Evolutionary conservation across 1,140 invertebrate genomes (phyloP), one percentile per base, ranked within the genome.

Genomic region (Hestina assimilis): DNA sequence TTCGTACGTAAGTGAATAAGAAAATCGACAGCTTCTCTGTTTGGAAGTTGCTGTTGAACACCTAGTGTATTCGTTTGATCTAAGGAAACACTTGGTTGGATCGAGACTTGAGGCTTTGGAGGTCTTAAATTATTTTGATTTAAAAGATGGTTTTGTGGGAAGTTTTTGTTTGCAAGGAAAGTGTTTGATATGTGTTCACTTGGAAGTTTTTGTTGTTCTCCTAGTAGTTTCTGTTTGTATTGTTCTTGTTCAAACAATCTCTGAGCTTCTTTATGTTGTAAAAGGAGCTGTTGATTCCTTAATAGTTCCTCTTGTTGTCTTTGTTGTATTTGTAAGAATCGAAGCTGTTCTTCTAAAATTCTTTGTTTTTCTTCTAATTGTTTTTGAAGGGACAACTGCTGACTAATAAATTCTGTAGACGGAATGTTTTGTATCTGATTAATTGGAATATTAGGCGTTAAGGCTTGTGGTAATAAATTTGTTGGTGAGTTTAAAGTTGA

Each of bases 311-410:
- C 91, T 64, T 94, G 93, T 67, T 94, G 92, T 47, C 90, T 89
- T 69, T 94, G 93, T 67, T 94, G 93, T 12, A 92, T 88, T 70
- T 94, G 93, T 14, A 94, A 73, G 35, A 92, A 87, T 4, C 83
- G 89, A 14, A 95, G 83, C 69, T 95, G 93, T 59, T 94, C 91
- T 69, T 95, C 93, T 17, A 95, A 70, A 14, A 92, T 75, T 31
- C 91, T 89, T 69, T 94, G 93, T 57, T 94, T 93, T 65, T 94
- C 91, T 69, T 93, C 92, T 7, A 93, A 64, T 54, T 92, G 91
- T 54, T 91, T 90, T 59, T 93, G 92, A 55, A 89, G 64, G 4
- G 62, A 41, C 29, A 90, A 57, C 65, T 90, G 86, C 33, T 90
- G 89, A 28, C 48, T 81, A 38, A 82, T 79, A 60, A 71, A 84